These are phyloP conservation scores for Jordanella pulchra DNA, from an alignment of 2,797 vertebrate genomes.

Conservation along the genomic window DNA sequence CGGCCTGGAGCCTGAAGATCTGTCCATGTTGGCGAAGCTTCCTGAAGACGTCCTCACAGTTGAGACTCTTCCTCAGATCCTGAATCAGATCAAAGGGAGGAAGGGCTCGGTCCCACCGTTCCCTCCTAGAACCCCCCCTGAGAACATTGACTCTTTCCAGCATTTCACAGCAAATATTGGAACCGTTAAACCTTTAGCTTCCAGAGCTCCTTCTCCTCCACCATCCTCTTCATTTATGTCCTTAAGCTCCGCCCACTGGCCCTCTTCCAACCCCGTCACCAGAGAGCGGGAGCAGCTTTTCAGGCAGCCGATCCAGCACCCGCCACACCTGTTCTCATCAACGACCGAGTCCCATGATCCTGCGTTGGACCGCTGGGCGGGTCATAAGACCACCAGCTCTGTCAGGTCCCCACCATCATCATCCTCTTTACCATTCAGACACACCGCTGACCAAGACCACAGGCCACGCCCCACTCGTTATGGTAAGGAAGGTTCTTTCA, in stretches of 20 bases:
- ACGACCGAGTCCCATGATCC: conserved; percentile 39
- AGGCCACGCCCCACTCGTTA: conserved; percentile 14
- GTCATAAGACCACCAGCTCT: conserved; percentile 17
- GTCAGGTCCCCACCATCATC: neutral
- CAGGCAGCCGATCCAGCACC: conserved; percentile 41
- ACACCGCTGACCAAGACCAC: conserved; percentile 51
- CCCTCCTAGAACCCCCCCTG: neutral
- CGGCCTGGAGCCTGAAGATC: conserved; percentile 72
- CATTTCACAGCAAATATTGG: conserved; percentile 68
- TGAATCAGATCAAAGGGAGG: conserved; percentile 73
- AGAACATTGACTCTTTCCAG: conserved; percentile 23
- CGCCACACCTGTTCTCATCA: neutral
- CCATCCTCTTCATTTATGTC: conserved; percentile 39
- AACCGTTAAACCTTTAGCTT: neutral
- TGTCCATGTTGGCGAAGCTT: conserved; percentile 73
- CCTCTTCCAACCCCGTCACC: neutral
- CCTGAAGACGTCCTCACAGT: conserved; percentile 76
- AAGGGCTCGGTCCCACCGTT: conserved; percentile 17
- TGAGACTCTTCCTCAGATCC: conserved; percentile 73
- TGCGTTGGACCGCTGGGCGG: conserved; percentile 46
- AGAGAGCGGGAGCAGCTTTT: conserved; percentile 35
- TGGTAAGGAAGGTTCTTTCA: conserved; percentile 39
- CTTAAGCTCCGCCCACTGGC: conserved; percentile 11
- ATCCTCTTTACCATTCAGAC: conserved; percentile 14
- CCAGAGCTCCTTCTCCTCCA: neutral